Evolutionary conservation across 2,797 vertebrate species (phyloP), one percentile per base, ranked within the genome.

Genomic region (Masticophis lateralis): DNA sequence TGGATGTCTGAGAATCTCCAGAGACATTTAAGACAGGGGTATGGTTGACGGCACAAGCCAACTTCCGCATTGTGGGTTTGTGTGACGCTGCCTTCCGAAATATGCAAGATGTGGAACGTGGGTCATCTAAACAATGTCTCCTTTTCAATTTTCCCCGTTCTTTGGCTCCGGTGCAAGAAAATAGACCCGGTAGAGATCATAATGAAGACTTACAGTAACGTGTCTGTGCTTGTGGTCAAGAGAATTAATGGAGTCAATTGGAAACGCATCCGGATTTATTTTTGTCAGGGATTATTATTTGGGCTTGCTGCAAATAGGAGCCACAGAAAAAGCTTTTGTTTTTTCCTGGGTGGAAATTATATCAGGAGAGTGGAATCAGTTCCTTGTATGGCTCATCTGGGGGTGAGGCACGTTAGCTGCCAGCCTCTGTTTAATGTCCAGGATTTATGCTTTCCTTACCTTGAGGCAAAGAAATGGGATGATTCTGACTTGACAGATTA

Each of bases 191-290:
- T 9, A 22, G 92, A 94, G 14, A 94, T 56, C 96, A 96, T 95
- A 96, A 96, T 95, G 94, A 95, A 91, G 94, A 95, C 95, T 93
- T 22, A 91, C 90, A 96, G 93, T 95, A 94, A 95, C 94, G 92
- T 94, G 95, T 94, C 59, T 94, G 91, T 53, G 91, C 87, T 74
- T 91, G 59, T 94, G 96, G 57, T 90, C 79, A 53, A 12, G 69
- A 43, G 94, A 86, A 91, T 59, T 47, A 51, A 90, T 89, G 55
- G 91, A 69, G 59, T 94, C 93, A 94, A 95, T 97, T 94, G 95
- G 93, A 95, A 94, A 89, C 91, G 57, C 88, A 90, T 88, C 0
- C 0, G 66, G 28, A 79, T 89, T 94, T 63, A 93, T 94, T 94
- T 97, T 95, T 1, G 18, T 95, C 91, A 93, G 92, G 90, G 95